Base-by-base conservation (phyloP, 2,888 invertebrate genomes). In the Trichopria drosophilae region DNA sequence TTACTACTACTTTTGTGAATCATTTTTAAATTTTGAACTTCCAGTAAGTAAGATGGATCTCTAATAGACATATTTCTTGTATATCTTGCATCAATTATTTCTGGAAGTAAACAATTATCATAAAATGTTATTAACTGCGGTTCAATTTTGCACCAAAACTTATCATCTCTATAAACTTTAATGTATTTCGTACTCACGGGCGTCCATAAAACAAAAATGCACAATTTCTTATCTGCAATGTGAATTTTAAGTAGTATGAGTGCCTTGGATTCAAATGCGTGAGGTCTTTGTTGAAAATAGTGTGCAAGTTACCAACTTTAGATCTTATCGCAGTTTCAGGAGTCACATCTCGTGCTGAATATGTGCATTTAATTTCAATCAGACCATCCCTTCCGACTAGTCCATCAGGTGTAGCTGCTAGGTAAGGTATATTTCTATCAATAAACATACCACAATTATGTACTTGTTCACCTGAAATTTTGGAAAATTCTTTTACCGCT, bases 61-160 rank as follows among this genome's bases (percentile, higher is more conserved):
- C 40, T 40, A 6, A 46, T 31, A 6, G 15, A 9, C 41, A 46
- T 46, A 16, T 9, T 41, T 26, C 51, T 40, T 12, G 19, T 29
- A 6, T 29, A 23, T 4, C 37, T 26, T 10, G 35, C 24, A n/a
- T 51, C 41, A 2, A 51, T 15, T 31, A 46, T 29, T 36, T 51
- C 51, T 1, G 46, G 46, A n/a, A 22, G 18, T 10, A n/a, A n/a
- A n/a, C n/a, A n/a, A n/a, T n/a, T n/a, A n/a, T n/a, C n/a, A n/a
- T n/a, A n/a, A n/a, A n/a, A n/a, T n/a, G n/a, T n/a, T n/a, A n/a
- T n/a, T n/a, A n/a, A n/a, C n/a, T n/a, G n/a, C n/a, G n/a, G n/a
- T n/a, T n/a, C n/a, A n/a, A n/a, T n/a, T n/a, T n/a, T n/a, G n/a
- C 35, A n/a, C 26, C 35, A 44, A 16, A 44, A 44, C 5, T 10